phyloP scores from a whole-genome alignment of 2,888 invertebrate species.

The Drosophila histrio region DNA sequence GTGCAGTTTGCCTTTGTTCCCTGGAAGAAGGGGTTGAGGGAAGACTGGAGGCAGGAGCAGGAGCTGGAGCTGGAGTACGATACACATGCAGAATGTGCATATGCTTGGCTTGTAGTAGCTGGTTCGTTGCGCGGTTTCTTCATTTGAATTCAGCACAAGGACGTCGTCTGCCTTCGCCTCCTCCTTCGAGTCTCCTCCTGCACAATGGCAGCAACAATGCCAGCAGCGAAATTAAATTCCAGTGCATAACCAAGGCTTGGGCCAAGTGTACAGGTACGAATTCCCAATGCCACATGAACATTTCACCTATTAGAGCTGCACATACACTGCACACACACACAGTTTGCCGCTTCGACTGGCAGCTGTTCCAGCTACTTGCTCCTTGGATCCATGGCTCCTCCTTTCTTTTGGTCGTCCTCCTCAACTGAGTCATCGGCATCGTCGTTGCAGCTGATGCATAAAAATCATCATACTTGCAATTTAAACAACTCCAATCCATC shows the following conservation, averaged over 20 bases:
- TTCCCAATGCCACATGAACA: slow-evolving; percentile 63
- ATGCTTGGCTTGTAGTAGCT: slow-evolving; percentile 57
- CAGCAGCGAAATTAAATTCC: slow-evolving; percentile 80
- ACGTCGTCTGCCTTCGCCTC: slow-evolving; percentile 40
- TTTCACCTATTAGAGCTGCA: slow-evolving; percentile 71
- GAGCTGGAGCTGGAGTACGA: not conserved
- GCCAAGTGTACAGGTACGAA: slow-evolving; percentile 43
- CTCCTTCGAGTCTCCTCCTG: slow-evolving; percentile 1
- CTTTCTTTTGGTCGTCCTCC: not conserved
- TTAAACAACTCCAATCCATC: slow-evolving; percentile 78
- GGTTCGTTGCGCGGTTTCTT: slow-evolving; percentile 67
- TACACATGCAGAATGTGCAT: slow-evolving; percentile 57
- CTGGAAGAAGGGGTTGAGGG: not conserved
- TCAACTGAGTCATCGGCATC: slow-evolving; percentile 25
- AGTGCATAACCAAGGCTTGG: slow-evolving; percentile 70
- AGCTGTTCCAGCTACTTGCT: slow-evolving; percentile 17
- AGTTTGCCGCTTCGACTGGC: slow-evolving; percentile 39
- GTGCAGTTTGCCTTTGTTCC: slow-evolving; percentile 43
- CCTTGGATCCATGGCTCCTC: not conserved
- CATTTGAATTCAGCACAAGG: slow-evolving; percentile 78
- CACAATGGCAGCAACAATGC: slow-evolving; percentile 68
- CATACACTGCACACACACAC: slow-evolving; percentile 38
- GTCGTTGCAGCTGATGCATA: slow-evolving; percentile 70
- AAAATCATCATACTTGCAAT: slow-evolving; percentile 77
- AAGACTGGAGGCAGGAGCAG: not conserved